phyloP scores from a whole-genome alignment of 2,888 invertebrate genomes.

The Leucoptera coffeella region DNA sequence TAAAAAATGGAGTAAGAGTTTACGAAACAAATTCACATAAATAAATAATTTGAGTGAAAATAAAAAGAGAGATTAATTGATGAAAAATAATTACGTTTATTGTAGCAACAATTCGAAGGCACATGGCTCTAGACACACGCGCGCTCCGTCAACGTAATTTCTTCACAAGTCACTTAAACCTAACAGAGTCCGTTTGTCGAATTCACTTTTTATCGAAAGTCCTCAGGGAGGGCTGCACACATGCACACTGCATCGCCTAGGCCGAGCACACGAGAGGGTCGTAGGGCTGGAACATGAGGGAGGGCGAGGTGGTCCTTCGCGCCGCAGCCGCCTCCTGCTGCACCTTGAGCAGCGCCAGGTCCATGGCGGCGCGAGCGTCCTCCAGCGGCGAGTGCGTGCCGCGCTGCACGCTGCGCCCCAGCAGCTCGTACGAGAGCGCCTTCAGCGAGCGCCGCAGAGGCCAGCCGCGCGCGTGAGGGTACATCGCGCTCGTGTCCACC shows the following conservation, averaged over 20 bases:
- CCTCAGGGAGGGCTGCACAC: slow-evolving; percentile 17
- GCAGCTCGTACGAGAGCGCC: slow-evolving; percentile 62
- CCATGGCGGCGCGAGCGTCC: slow-evolving; percentile 86
- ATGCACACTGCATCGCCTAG: slow-evolving; percentile 17
- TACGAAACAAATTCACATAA: too few species aligned
- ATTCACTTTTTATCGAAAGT: slow-evolving; percentile 28
- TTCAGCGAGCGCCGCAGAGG: slow-evolving; percentile 81
- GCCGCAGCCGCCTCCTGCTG: slow-evolving; percentile 22
- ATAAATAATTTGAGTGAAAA: too few species aligned
- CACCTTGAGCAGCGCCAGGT: slow-evolving; percentile 78
- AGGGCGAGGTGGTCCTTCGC: slow-evolving; percentile 16
- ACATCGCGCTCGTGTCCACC: slow-evolving; percentile 85
- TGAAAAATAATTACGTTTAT: slow-evolving; percentile 48
- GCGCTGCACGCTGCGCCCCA: slow-evolving; percentile 79
- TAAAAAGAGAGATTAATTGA: too few species aligned
- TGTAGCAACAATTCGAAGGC: slow-evolving; percentile 49
- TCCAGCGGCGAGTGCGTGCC: slow-evolving; percentile 81
- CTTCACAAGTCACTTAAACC: slow-evolving; percentile 18
- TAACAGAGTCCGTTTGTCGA: slow-evolving; percentile 14
- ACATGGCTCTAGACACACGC: slow-evolving; percentile 41
- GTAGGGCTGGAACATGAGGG: slow-evolving; percentile 28
- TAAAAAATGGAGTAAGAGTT: too few species aligned
- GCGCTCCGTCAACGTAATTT: slow-evolving; percentile 48
- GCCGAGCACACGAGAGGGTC: slow-evolving; percentile 40
- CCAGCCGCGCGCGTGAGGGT: slow-evolving; percentile 79